These are phyloP conservation scores for Mesitornis unicolor DNA, from an alignment of 2,113 vertebrate species.

Conservation along the genomic window DNA sequence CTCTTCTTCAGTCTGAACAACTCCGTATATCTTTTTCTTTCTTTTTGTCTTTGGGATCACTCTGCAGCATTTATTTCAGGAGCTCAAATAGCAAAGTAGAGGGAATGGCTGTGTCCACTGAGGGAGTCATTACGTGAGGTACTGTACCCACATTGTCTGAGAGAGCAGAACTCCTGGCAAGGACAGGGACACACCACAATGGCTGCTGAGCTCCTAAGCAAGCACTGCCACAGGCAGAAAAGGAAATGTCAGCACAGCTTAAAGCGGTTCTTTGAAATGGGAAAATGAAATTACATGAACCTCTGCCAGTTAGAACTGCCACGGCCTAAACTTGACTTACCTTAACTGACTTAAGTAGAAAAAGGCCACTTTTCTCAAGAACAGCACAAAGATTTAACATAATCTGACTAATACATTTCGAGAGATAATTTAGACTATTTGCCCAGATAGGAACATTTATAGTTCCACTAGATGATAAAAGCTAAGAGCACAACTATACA, in stretches of 20 bases:
- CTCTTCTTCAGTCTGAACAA: no score
- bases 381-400: neutral
- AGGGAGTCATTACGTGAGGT: neutral
- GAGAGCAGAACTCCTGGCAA: neutral
- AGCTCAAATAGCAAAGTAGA: neutral
- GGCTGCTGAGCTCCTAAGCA: neutral
- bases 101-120: neutral
- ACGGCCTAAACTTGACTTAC: neutral
- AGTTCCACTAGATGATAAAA: neutral
- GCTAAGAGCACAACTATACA: neutral
- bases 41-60: neutral
- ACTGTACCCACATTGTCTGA: neutral
- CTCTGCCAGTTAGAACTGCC: fast-evolving
- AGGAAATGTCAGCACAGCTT: neutral
- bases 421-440: neutral
- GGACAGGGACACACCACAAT: neutral
- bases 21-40: neutral
- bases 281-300: neutral
- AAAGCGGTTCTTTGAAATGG: neutral
- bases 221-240: neutral
- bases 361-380: neutral
- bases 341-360: neutral
- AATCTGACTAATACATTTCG: neutral
- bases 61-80: neutral
- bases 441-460: neutral